phyloP scores from a whole-genome alignment of 1,140 invertebrate genomes.

The Cephus cinctus region DNA sequence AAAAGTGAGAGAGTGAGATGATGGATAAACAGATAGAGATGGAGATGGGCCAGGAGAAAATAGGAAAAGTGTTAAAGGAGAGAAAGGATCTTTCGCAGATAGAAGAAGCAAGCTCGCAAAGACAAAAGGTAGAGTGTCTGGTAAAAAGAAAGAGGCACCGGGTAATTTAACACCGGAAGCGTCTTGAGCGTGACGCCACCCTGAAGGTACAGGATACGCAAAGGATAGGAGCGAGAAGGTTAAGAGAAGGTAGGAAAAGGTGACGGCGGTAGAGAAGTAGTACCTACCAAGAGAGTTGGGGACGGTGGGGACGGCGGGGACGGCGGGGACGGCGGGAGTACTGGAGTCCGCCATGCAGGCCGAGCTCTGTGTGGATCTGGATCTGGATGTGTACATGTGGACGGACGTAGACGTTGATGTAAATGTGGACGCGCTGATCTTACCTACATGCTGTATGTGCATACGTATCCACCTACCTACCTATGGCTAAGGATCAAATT shows the following conservation, averaged over 20 bases:
- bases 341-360: slow-evolving; percentile 46
- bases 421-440: slow-evolving; percentile 8
- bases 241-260: slow-evolving; percentile 39
- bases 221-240: slow-evolving; percentile 28
- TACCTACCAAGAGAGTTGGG: too few species aligned
- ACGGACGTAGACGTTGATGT: too few species aligned
- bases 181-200: slow-evolving; percentile 57
- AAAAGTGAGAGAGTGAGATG: too few species aligned
- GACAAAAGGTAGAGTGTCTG: too few species aligned
- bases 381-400: too few species aligned
- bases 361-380: too few species aligned
- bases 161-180: slow-evolving; percentile 58
- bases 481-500: slow-evolving; percentile 32
- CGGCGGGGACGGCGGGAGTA: slow-evolving; percentile 31
- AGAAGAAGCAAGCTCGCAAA: too few species aligned
- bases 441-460: too few species aligned
- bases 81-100: too few species aligned
- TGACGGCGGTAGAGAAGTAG: slow-evolving; percentile 25
- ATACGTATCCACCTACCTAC: slow-evolving; percentile 14
- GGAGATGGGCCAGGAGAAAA: too few species aligned
- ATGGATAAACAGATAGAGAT: too few species aligned
- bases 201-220: slow-evolving; percentile 56
- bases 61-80: too few species aligned
- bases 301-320: slow-evolving; percentile 34
- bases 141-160: slow-evolving; percentile 24